Percentiles rank a stretch among this genome's conserved stretches.
Conservation (phyloP, 2,888 invertebrate species). For the Brachyptera risi region DNA sequence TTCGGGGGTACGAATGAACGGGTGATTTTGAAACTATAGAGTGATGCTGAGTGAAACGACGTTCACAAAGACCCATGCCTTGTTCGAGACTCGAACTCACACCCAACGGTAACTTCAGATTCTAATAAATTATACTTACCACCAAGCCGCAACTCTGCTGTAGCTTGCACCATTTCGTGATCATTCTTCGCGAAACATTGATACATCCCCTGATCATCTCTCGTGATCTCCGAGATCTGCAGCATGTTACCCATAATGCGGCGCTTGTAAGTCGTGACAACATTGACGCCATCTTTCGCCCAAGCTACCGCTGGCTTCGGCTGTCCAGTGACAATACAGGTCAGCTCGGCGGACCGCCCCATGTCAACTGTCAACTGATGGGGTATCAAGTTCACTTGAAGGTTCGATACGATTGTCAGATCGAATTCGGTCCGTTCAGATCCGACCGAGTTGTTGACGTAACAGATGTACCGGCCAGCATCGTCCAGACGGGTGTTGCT, state of each 20-base stretch:
- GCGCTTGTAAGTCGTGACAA: slow-evolving; percentile 28
- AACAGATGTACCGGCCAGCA: slow-evolving; percentile 36
- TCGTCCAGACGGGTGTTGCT: slow-evolving; percentile 35
- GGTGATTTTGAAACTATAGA: no score
- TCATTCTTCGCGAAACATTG: slow-evolving; percentile 38
- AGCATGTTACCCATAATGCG: slow-evolving; percentile 29
- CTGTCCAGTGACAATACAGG: slow-evolving; percentile 39
- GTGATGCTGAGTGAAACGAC: no score
- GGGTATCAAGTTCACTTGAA: slow-evolving; percentile 41
- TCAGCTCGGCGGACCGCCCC: slow-evolving; percentile 44
- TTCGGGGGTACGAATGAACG: no score
- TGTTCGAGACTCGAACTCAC: no score
- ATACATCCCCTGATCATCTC: slow-evolving; percentile 45
- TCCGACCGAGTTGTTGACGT: slow-evolving; percentile 37
- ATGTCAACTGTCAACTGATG: slow-evolving; percentile 47
- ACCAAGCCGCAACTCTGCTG: slow-evolving; percentile 40
- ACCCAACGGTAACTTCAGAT: no score
- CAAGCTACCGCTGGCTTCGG: slow-evolving; percentile 34
- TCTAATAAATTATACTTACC: no score
- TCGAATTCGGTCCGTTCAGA: slow-evolving; percentile 39
- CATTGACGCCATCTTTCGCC: slow-evolving; percentile 37
- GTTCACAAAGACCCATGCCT: no score
- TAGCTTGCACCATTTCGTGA: slow-evolving; percentile 40
- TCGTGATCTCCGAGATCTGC: slow-evolving; percentile 39
- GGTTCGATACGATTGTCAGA: slow-evolving; percentile 44